phyloP scores from a whole-genome alignment of 2,797 vertebrate species.

The Lycodopsis pacificus region DNA sequence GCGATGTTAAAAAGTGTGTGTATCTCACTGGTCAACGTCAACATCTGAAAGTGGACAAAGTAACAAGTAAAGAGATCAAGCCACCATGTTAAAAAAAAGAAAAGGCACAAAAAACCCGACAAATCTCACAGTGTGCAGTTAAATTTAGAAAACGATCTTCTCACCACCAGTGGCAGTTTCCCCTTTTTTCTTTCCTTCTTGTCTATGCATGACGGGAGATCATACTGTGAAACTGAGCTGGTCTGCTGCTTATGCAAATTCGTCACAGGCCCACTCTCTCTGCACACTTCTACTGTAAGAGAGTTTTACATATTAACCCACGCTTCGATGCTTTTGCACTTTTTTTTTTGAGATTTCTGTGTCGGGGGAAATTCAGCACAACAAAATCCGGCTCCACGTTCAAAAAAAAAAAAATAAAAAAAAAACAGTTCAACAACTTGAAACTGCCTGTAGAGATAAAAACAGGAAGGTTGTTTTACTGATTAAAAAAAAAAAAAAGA shows the following conservation, averaged over 20 bases:
- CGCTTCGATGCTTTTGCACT: background rate
- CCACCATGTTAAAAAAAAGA: background rate
- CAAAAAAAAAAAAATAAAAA: conserved; percentile 3
- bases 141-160: background rate
- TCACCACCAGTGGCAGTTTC: conserved; percentile 35
- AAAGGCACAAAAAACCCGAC: fast-evolving
- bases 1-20: background rate
- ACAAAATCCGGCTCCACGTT: background rate
- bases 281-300: conserved; percentile 3
- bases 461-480: conserved; percentile 52
- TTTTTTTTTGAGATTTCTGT: no score
- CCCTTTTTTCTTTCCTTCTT: conserved; percentile 65
- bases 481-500: conserved; percentile 42
- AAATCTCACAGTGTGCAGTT: background rate
- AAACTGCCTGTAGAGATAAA: conserved; percentile 39
- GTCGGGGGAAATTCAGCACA: background rate
- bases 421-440: conserved; percentile 18
- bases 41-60: background rate
- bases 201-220: conserved; percentile 51
- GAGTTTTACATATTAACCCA: conserved; percentile 5
- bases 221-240: conserved; percentile 50
- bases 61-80: background rate
- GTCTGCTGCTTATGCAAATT: conserved; percentile 57
- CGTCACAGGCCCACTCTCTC: conserved; percentile 11
- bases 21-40: background rate